These are phyloP conservation scores for Pangasius sanitwongsei DNA, from an alignment of 2,797 vertebrate genomes.

Conservation along the genomic window DNA sequence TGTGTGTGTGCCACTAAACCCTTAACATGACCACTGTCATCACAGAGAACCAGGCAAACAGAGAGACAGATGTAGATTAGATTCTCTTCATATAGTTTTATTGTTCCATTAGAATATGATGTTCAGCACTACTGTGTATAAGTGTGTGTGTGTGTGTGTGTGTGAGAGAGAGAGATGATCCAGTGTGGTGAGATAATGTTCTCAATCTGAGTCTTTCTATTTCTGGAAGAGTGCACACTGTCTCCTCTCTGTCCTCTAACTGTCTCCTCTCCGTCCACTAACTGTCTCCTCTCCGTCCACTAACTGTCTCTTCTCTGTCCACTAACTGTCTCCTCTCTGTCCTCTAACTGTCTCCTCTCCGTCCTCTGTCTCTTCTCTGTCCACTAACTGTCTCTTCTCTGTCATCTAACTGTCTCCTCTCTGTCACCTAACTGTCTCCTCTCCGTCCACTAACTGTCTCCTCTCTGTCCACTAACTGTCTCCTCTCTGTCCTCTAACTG, in stretches of 20 bases:
- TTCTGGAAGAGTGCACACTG: constrained; percentile 6
- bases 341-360: neutral
- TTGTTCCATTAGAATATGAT: too few relatives aligned
- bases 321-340: neutral
- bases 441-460: neutral
- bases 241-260: neutral
- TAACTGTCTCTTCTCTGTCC: neutral
- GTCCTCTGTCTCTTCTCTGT: neutral
- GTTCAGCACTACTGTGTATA: too few relatives aligned
- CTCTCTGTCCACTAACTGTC: neutral
- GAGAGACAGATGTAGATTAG: neutral
- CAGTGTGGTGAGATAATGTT: constrained; percentile 18
- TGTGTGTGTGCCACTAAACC: neutral
- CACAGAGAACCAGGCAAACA: too few relatives aligned
- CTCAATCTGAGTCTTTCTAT: constrained; percentile 24
- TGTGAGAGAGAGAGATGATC: neutral
- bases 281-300: neutral
- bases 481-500: too few relatives aligned
- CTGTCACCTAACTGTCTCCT: neutral
- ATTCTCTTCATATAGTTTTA: too few relatives aligned
- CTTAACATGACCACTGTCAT: too few relatives aligned
- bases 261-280: neutral
- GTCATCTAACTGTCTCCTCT: neutral
- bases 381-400: neutral
- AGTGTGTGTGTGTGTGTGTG: neutral